phyloP scores from a whole-genome alignment of 2,113 vertebrate genomes.

The Sula dactylatra region DNA sequence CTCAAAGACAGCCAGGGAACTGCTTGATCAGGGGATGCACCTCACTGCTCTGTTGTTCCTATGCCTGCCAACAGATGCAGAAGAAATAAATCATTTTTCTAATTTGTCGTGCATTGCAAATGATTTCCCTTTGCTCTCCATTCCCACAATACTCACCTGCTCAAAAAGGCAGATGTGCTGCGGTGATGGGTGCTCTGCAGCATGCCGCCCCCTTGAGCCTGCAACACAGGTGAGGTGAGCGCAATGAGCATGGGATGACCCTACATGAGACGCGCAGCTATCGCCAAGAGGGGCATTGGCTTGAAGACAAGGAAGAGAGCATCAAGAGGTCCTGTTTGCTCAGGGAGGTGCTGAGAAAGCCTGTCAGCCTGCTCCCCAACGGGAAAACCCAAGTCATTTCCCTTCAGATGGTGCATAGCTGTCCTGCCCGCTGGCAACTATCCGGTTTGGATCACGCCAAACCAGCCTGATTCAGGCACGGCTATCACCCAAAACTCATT shows the following conservation, averaged over 20 bases:
- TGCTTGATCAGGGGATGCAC: no score
- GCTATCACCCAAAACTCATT: fast-evolving
- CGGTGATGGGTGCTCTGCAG: not conserved
- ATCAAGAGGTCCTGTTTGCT: not conserved
- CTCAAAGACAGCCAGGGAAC: not conserved
- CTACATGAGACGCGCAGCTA: fast-evolving
- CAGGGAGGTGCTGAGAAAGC: not conserved
- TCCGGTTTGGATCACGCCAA: not conserved
- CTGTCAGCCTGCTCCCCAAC: not conserved
- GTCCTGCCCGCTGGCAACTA: not conserved
- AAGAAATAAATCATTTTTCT: not conserved
- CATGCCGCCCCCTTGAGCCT: not conserved
- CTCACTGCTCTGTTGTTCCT: not conserved
- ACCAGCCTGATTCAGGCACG: not conserved
- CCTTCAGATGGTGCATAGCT: not conserved
- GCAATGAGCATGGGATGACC: not conserved
- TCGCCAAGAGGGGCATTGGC: fast-evolving
- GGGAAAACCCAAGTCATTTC: not conserved
- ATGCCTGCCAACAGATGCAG: not conserved
- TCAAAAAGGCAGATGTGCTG: not conserved
- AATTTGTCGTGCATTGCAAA: not conserved
- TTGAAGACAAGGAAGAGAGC: not conserved
- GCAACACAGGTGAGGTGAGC: not conserved
- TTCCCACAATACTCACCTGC: not conserved
- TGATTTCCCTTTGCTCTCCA: not conserved